Evolutionary conservation across 2,113 vertebrate genomes (phyloP).

Genomic region (Lasiurus borealis): DNA sequence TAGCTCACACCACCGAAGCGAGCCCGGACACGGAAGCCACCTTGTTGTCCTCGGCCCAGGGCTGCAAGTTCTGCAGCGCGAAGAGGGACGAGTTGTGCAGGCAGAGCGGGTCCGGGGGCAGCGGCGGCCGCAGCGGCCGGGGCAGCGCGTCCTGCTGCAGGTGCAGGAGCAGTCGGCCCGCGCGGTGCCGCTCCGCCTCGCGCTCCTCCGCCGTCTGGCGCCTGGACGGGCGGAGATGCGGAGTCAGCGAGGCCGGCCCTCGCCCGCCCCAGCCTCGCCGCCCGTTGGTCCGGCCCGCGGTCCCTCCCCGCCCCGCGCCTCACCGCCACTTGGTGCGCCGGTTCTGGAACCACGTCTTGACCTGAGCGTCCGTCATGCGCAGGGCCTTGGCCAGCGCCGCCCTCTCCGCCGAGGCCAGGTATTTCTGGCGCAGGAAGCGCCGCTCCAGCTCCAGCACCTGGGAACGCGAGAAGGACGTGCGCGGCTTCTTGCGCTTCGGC

Average conservation of each 20-base stretch:
- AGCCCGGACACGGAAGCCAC: constrained; percentile 96
- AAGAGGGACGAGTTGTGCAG: constrained; percentile 98
- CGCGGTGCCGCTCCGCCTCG: constrained; percentile 97
- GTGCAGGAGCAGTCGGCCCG: constrained; percentile 97
- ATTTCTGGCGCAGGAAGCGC: constrained; percentile 97
- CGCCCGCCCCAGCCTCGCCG: neutral
- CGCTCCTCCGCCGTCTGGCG: constrained; percentile 98
- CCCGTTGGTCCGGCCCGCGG: neutral
- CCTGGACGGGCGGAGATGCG: constrained; percentile 83
- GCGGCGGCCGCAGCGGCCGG: constrained; percentile 95
- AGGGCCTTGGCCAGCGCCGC: constrained; percentile 95
- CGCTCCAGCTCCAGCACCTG: constrained; percentile 99
- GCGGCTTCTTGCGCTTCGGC: constrained; percentile 98
- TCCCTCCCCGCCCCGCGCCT: constrained; percentile 53
- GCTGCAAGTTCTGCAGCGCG: constrained; percentile 98
- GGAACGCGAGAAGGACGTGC: constrained; percentile 96
- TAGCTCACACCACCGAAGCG: constrained; percentile 93
- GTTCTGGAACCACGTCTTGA: constrained; percentile 99
- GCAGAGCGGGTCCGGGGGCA: constrained; percentile 97
- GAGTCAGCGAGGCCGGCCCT: constrained; percentile 1
- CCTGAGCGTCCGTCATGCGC: constrained; percentile 98
- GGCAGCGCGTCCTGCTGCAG: constrained; percentile 98
- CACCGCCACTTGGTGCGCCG: constrained; percentile 99
- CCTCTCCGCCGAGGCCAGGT: constrained; percentile 93
- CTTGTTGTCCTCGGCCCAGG: constrained; percentile 98